Evolutionary conservation across 2,113 vertebrate species (phyloP), one percentile per base, ranked within the genome.

Genomic region (Ptyas mucosa): DNA sequence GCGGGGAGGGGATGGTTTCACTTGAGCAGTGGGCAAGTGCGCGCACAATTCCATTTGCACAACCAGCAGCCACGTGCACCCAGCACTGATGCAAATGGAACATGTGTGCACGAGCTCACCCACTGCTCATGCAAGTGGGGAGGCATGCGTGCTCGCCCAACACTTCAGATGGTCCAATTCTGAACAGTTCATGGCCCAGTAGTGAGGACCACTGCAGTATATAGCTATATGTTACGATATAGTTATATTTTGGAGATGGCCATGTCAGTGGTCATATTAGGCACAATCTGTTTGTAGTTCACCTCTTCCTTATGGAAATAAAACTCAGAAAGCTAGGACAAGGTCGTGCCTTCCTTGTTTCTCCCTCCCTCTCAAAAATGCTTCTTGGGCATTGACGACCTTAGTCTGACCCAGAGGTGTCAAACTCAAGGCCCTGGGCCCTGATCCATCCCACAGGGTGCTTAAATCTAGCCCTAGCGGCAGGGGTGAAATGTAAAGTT

Each of bases 31-130:
- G 9, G 58, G 24, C 24, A 61, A 26, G 1, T 26, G 58, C 3
- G 3, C 9, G 3, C 24, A 26, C 24, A 26, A 3, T 4, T 26
- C 58, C 61, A 64, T 64, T 64, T 64, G 10, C 26, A 64, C 3
- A 12, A 64, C 4, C 10, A 12, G 3, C 26, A 5, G 61, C 3
- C 61, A 64, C 1, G 4, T 64, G 26, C 23, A 64, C 11, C 61
- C 0, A 10, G 3, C 11, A 0, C 61, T 14, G 5, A 1, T 3
- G 0, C 61, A 29, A 64, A 64, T 29, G 26, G 61, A 64, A 11
- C 4, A 5, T 29, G 61, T 3, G 3, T 12, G 11, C 26, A 64
- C 5, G 26, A 12, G 26, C 61, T 29, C 26, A 5, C 11, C 26
- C 61, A 29, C 10, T 5, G 26, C 26, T 64, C 0, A 1, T 64